These are phyloP conservation scores for Nomada fucata DNA, from an alignment of 2,888 invertebrate species.

Conservation along the genomic window DNA sequence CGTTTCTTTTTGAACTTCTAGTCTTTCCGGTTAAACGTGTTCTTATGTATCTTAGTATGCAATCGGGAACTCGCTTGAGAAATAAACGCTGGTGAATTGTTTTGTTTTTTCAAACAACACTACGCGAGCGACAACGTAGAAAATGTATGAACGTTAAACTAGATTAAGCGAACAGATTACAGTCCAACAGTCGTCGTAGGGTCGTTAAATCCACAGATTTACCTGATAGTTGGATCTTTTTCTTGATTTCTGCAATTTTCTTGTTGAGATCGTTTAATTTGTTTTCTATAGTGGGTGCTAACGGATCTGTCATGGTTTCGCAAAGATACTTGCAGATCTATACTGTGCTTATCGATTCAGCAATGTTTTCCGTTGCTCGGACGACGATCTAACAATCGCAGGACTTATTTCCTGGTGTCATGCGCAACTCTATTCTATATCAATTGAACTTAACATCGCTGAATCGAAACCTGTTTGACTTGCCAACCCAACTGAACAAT, in stretches of 20 bases:
- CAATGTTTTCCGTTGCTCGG: slow-evolving; percentile 58
- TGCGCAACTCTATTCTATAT: slow-evolving; percentile 8
- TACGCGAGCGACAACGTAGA: slow-evolving; percentile 11
- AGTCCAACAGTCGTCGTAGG: background rate
- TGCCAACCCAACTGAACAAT: too few species aligned
- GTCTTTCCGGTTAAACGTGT: slow-evolving; percentile 67
- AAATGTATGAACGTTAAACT: slow-evolving; percentile 52
- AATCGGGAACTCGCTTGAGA: slow-evolving; percentile 56
- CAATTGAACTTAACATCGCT: too few species aligned
- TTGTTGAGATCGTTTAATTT: slow-evolving; percentile 88
- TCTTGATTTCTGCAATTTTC: slow-evolving; percentile 93
- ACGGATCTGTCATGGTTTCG: slow-evolving; percentile 77
- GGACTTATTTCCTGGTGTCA: background rate
- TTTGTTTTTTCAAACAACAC: slow-evolving; percentile 36
- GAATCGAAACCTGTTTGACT: too few species aligned
- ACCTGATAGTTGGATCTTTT: slow-evolving; percentile 94
- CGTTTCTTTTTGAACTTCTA: slow-evolving; percentile 47
- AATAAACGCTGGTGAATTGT: slow-evolving; percentile 61
- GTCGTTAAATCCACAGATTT: slow-evolving; percentile 60
- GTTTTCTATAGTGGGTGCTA: slow-evolving; percentile 82
- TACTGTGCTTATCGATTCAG: slow-evolving; percentile 69
- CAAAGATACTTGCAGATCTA: slow-evolving; percentile 13
- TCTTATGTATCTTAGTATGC: slow-evolving; percentile 61
- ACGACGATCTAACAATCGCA: slow-evolving; percentile 14
- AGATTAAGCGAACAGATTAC: slow-evolving; percentile 37